These are phyloP conservation scores for Dendropsophus ebraccatus DNA, from an alignment of 2,113 vertebrate species.

Conservation along the genomic window DNA sequence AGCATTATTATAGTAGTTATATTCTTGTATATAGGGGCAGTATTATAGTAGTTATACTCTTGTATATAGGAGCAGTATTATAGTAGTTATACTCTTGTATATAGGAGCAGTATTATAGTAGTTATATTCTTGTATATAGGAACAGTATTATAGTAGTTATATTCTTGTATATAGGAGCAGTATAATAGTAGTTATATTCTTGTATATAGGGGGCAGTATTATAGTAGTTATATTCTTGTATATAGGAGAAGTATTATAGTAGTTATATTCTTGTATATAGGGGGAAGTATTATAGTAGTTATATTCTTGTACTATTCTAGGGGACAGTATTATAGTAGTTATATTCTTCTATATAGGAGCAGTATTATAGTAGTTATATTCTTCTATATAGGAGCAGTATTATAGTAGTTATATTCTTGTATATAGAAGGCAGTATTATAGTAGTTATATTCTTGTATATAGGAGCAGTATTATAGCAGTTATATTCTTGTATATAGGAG, in stretches of 20 bases:
- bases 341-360: neutral
- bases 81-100: slow-evolving; percentile 1
- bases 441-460: slow-evolving; percentile 7
- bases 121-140: slow-evolving; percentile 9
- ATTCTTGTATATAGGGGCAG: neutral
- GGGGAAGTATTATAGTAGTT: neutral
- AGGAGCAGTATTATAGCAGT: slow-evolving; percentile 1
- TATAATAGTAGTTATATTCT: slow-evolving; percentile 8
- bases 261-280: slow-evolving; percentile 4
- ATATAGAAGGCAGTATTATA: neutral
- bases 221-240: slow-evolving; percentile 8
- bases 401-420: slow-evolving; percentile 1
- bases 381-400: neutral
- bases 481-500: neutral
- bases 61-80: neutral
- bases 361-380: slow-evolving; percentile 20
- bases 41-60: neutral
- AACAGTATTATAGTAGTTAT: neutral
- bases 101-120: slow-evolving; percentile 15
- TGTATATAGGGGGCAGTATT: neutral
- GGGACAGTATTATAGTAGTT: neutral
- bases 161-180: neutral
- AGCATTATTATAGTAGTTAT: neutral
- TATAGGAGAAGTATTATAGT: neutral
- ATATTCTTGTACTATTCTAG: neutral